Base-by-base conservation (phyloP, 1,140 invertebrate species). In the Sitodiplosis mosellana region DNA sequence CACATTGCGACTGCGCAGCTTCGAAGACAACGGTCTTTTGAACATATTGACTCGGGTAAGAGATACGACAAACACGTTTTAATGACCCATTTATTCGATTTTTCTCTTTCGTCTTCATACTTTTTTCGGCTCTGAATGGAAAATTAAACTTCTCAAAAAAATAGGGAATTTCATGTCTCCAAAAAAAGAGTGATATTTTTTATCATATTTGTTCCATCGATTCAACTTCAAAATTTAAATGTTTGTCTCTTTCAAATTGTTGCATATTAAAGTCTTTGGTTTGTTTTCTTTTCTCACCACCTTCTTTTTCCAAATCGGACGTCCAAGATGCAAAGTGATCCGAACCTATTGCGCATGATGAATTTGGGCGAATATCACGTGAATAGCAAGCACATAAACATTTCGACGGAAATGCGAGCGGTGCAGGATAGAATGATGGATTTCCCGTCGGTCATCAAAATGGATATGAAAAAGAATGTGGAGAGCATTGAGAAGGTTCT, bases 1-100 rank as follows among this genome's bases (percentile, higher is more conserved):
- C 45, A 73, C 74, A 45, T 61, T 79, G 50, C 69, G 75, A 56
- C 66, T 74, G 51, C 61, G 69, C 43, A 72, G 71, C 48, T 66
- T 78, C 18, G 69, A 64, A 46, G 62, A 64, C 46, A 64, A 61
- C 47, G 59, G 67, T 42, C 54, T 76, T 34, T 66, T 67, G 41
- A 61, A 64, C 49, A 62, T 57, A 2, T 52, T 64, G 2, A 64
- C 61, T 46, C 60, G 59, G 55, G 62, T 64, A 52, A 27, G 27
- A n/a, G n/a, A 27, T 27, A 27, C 3, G 27, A n/a, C n/a, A n/a
- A 27, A 27, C 27, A 10, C 3, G 27, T 27, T 27, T 27, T 27
- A 27, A 10, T 27, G 27, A 27, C 27, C 27, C 10, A 27, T n/a
- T n/a, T n/a, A n/a, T n/a, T n/a, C n/a, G n/a, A n/a, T n/a, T n/a